A percentile compares a stretch with the other conserved stretches of the same genome.
Conservation (phyloP, 1,140 invertebrate genomes). For the Bombus breviceps region DNA sequence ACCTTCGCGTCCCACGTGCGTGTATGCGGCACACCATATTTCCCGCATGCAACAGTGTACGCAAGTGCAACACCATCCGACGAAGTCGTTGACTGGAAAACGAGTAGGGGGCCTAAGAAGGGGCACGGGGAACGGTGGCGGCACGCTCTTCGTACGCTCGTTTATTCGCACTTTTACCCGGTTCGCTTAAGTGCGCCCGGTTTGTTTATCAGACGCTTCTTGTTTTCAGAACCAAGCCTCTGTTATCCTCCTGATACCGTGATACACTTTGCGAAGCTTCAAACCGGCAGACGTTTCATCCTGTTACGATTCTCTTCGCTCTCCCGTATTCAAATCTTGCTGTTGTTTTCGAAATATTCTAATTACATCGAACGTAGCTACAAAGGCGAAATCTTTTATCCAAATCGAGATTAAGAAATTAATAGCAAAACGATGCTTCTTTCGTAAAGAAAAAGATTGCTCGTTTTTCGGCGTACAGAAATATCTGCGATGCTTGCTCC, state of each 20-base stretch:
- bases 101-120: conserved; percentile 10
- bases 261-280: background rate
- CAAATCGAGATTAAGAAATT: background rate
- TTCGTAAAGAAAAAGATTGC: background rate
- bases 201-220: conserved; percentile 35
- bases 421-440: background rate
- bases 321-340: too few relatives aligned
- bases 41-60: conserved; percentile 57
- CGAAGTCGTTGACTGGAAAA: conserved; percentile 60
- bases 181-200: conserved; percentile 23
- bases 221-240: background rate
- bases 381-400: background rate
- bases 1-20: conserved; percentile 36
- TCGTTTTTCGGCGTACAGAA: background rate
- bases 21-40: conserved; percentile 52
- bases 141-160: conserved; percentile 15
- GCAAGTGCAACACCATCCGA: conserved; percentile 46
- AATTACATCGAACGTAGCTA: too few relatives aligned
- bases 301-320: too few relatives aligned
- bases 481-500: background rate
- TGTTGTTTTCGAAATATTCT: too few relatives aligned
- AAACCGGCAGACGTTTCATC: background rate
- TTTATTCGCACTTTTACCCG: conserved; percentile 55
- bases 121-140: background rate
- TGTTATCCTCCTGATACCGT: background rate